Evolutionary conservation across 1,140 invertebrate genomes (phyloP), one percentile per base, ranked within the genome.

Genomic region (Neodiprion fabricii): DNA sequence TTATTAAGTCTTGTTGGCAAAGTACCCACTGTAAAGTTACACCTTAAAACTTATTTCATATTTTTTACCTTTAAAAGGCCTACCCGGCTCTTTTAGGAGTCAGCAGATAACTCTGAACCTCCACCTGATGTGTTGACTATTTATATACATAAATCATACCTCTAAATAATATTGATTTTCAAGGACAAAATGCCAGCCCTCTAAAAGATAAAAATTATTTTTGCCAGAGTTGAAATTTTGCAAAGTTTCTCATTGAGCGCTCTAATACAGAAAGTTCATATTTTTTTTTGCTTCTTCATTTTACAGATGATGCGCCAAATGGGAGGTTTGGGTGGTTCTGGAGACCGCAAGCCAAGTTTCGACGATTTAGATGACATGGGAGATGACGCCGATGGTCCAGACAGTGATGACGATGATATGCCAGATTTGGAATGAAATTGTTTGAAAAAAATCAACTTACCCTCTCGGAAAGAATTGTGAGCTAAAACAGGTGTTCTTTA

Each of bases 321-420:
- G 89, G 90, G 91, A 68, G 89, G 88, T 67, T 75, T 91, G 17
- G 87, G 85, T 66, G 86, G 83, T 75, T 77, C 75, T 3, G 85
- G 82, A 47, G 86, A 80, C 66, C 78, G 76, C 65, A 90, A 90
- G 80, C 89, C 89, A 72, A 82, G 85, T 72, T 89, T 91, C 48
- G 88, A 90, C 74, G 89, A 90, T 76, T 79, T 91, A 72, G 88
- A 87, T 28, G 78, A 77, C 49, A 74, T 84, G 67, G 82, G 72
- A 28, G 86, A 85, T 10, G 88, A 89, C 48, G 83, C 75, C 0
- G 83, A 84, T 10, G 76, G 23, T 77, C 79, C 84, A 23, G 90
- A 91, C 78, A 91, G 90, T 48, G 91, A 92, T 73, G 91, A 91
- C 69, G 91, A 91, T 72, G 89, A 90, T 67, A 82, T 91, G 79